Percentiles rank a stretch among this genome's conserved stretches.
These are phyloP conservation scores for Hetaerina titia DNA, from an alignment of 2,888 invertebrate genomes.

Conservation along the genomic window DNA sequence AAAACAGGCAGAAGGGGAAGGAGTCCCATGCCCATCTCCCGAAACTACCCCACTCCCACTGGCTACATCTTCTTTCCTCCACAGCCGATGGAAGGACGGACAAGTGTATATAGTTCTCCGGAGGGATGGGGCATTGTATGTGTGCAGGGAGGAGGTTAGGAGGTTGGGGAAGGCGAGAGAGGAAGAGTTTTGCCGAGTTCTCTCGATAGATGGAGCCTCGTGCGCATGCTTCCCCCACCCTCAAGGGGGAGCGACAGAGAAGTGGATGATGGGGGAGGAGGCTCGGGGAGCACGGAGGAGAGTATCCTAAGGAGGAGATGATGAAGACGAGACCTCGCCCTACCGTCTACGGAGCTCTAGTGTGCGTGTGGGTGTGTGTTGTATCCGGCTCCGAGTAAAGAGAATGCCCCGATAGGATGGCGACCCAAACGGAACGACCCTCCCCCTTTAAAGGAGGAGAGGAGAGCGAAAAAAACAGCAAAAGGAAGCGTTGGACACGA, in stretches of 20 bases:
- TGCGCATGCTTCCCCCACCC: conserved; percentile 15
- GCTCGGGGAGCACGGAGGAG: neutral
- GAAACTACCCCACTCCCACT: neutral
- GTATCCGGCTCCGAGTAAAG: conserved; percentile 43
- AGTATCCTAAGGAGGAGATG: conserved; percentile 16
- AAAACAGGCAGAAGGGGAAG: neutral
- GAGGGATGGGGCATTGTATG: neutral
- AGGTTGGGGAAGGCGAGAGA: neutral
- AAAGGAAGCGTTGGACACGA: neutral
- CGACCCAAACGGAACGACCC: neutral
- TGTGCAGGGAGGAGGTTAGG: neutral
- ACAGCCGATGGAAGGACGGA: conserved; percentile 18
- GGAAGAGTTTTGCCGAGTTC: conserved; percentile 40
- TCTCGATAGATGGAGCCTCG: conserved; percentile 11
- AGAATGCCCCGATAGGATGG: conserved; percentile 41
- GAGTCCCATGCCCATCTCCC: neutral
- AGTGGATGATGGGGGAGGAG: neutral
- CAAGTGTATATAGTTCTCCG: conserved; percentile 7
- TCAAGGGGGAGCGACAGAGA: neutral
- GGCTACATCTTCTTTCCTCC: neutral
- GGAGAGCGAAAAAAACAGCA: neutral
- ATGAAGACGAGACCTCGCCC: conserved; percentile 25
- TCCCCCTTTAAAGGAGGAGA: neutral
- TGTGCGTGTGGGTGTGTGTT: neutral
- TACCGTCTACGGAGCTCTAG: neutral